Evolutionary conservation across 2,113 vertebrate species (phyloP), one percentile per base, ranked within the genome.

Genomic region (Aleadryas rufinucha): DNA sequence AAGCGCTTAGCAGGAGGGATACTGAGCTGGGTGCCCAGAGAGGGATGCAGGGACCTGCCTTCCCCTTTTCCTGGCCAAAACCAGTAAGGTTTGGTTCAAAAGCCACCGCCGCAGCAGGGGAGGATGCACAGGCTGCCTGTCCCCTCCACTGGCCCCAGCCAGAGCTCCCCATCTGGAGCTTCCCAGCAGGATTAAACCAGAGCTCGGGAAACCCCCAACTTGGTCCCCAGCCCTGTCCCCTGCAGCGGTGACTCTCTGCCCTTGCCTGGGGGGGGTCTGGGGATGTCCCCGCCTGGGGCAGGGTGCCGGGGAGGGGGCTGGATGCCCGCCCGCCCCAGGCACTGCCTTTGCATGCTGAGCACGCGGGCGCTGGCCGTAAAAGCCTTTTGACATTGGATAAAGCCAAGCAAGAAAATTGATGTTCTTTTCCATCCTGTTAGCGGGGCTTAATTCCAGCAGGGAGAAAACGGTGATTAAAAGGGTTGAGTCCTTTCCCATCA

Each of bases 371-470:
- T 93, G 96, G 89, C 95, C 77, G 35, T 92, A 94, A 97, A 96
- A 97, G 96, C 96, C 97, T 97, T 96, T 97, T 95, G 95, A 96
- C 96, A 95, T 97, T 97, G 97, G 96, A 96, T 97, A 97, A 97
- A 97, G 95, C 97, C 96, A 97, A 95, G 96, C 95, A 95, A 94
- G 95, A 95, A 97, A 97, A 97, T 96, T 97, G 93, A 97, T 97
- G 97, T 97, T 96, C 96, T 97, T 97, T 97, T 97, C 95, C 96
- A 97, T 97, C 96, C 97, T 96, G 95, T 97, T 97, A 97, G 88
- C 22, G 6, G 74, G 89, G 96, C 92, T 97, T 97, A 97, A 94
- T 92, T 96, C 96, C 91, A 96, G 80, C 56, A 24, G 94, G 75
- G 94, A 97, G 94, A 96, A 96, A 97, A 97, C 82, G 85, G 91